Base-by-base conservation (phyloP, 2,113 vertebrate species). In the Rynchops niger region DNA sequence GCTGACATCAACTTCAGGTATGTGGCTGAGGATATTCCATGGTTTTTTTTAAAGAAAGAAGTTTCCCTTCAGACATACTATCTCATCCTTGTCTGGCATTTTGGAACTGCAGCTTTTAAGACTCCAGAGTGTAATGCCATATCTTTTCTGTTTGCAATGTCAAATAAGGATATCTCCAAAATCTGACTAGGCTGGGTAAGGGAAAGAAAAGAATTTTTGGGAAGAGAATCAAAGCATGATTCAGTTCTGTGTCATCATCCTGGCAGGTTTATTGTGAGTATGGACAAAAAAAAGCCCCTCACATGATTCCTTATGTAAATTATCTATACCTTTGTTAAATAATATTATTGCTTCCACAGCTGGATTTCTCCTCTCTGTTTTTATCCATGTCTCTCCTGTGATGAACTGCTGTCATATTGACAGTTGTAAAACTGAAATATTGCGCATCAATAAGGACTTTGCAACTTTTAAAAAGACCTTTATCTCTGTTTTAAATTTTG, bases 1-100 rank as follows among this genome's bases (percentile, higher is more conserved):
- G 16, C 67, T 86, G 3, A 1, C 11, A 43, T 32, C 12, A 6
- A 3, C 36, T 52, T 89, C 9, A 88, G 32, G 9, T 43, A 13
- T 6, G 21, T 73, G 45, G 15, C 21, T 61, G 16, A 20, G 50
- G 23, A 65, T 82, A 66, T 36, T 86, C 26, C 72, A 20, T 42
- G 15, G 0, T 0, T 3, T 18, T 55, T 55, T 43, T 86, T 42
- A 55, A 81, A 72, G 11, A 40, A 74, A 22, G 29, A 81, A 4
- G 5, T 77, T 67, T 86, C 26, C 61, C 45, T 26, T 82, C 36
- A 45, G n/a, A 27, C 12, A 22, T 27, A 30, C n/a, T 45, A 21
- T 32, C 21, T 49, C 23, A 45, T 52, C 25, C 12, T 74, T 81
- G 25, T 21, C 52, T 90, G 30, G 9, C 30, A 27, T 85, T 47